These are phyloP conservation scores for Naja naja DNA, from an alignment of 2,113 vertebrate species.

Conservation along the genomic window DNA sequence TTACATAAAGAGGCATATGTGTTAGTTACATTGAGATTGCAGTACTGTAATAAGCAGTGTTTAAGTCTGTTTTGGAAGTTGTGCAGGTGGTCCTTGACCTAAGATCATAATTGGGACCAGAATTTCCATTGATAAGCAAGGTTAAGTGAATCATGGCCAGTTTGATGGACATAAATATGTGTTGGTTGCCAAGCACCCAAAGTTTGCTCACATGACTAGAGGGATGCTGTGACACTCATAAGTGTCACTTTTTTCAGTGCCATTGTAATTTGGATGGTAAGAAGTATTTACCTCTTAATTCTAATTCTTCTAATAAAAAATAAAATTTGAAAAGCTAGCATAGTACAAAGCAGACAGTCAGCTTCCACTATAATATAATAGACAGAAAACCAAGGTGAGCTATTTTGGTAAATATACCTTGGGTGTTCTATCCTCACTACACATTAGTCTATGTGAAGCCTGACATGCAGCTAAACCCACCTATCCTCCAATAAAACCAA, in stretches of 20 bases:
- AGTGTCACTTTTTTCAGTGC: neutral
- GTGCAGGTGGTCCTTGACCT: too few species aligned
- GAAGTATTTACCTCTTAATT: neutral
- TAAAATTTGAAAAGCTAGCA: neutral
- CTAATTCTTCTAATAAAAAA: neutral
- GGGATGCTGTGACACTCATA: neutral
- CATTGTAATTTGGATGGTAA: neutral
- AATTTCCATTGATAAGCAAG: neutral
- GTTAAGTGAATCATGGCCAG: neutral
- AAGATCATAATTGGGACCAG: neutral
- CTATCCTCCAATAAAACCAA: too few species aligned
- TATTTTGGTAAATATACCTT: neutral
- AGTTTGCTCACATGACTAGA: neutral
- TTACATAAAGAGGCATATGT: neutral
- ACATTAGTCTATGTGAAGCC: too few species aligned
- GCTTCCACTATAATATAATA: neutral
- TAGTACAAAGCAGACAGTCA: neutral
- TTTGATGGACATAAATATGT: too few species aligned
- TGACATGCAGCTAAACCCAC: too few species aligned
- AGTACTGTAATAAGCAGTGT: neutral
- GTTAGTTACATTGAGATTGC: neutral
- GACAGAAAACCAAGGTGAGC: neutral
- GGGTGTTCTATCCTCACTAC: neutral
- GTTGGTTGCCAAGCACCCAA: neutral
- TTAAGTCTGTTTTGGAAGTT: neutral